Base-by-base conservation (phyloP, 2,888 invertebrate genomes). In the Tachina lurida region DNA sequence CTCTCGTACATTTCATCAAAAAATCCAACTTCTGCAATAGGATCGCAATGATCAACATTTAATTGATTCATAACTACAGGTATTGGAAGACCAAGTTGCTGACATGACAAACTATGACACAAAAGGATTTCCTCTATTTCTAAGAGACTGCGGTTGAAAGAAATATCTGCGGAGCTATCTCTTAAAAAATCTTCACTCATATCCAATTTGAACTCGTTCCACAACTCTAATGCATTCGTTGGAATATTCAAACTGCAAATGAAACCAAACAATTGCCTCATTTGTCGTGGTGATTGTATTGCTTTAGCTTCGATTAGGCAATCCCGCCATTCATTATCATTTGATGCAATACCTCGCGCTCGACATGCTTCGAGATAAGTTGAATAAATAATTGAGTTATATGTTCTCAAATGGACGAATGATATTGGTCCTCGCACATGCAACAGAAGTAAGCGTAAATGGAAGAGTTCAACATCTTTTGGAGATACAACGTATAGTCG, bases 401-500 rank as follows among this genome's bases (percentile, higher is more conserved):
- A 73, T 22, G 19, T 73, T 58, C 31, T 41, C 78, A 84, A 47
- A 87, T 68, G 13, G 84, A 54, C 41, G 79, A 70, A 60, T 31
- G 47, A 47, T 15, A 5, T 65, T 9, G 65, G 47, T 4, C 47
- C 65, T 13, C 22, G 15, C 4, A 65, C 47, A 47, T 47, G 65
- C 2, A 65, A 47, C 19, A 67, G n/a, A 31, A 67, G 49, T 15
- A 88, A 56, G 15, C 75, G 68, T n/a, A 84, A 75, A 56, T 87
- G 86, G 43, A 84, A 87, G 10, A 87, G 75, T 80, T 87, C 84
- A 22, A 86, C 47, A 45, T 87, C 31, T 75, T 68, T 87, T 71
- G 86, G 77, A 39, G 86, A 77, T 15, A 87, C 80, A 15, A 63
- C 68, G 80, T 84, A 87, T 73, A 87, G 52, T 7, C 87, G 60